These are phyloP conservation scores for Oryzias sinensis DNA, from an alignment of 2,797 vertebrate species.

Conservation along the genomic window DNA sequence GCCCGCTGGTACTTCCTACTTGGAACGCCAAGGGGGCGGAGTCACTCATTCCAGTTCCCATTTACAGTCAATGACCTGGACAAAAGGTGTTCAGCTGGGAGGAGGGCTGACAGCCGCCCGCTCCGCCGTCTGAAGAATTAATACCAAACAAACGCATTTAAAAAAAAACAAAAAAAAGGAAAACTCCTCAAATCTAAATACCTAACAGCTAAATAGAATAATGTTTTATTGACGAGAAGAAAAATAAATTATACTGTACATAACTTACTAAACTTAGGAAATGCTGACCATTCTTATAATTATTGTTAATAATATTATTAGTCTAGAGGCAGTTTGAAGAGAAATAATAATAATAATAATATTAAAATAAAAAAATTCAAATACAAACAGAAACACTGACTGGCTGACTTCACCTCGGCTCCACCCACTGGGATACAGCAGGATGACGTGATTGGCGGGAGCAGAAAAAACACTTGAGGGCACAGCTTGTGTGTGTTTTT, in stretches of 20 bases:
- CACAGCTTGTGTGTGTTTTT: slow-evolving; percentile 33
- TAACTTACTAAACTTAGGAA: slow-evolving; percentile 98
- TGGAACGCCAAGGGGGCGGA: too few species aligned
- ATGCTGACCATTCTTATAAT: slow-evolving; percentile 92
- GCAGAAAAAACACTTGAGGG: slow-evolving; percentile 55
- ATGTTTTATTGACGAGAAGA: slow-evolving; percentile 77
- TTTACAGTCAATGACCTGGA: too few species aligned
- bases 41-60: too few species aligned
- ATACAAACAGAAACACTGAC: slow-evolving; percentile 87
- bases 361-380: slow-evolving; percentile 86
- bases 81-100: slow-evolving; percentile 67
- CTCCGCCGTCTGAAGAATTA: slow-evolving; percentile 76
- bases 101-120: slow-evolving; percentile 73
- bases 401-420: slow-evolving; percentile 84
- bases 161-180: slow-evolving; percentile 64
- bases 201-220: slow-evolving; percentile 83
- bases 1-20: too few species aligned
- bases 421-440: slow-evolving; percentile 81
- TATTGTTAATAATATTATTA: slow-evolving; percentile 93
- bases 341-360: slow-evolving; percentile 72
- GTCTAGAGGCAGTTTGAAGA: slow-evolving; percentile 96
- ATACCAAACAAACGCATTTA: slow-evolving; percentile 74
- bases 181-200: slow-evolving; percentile 77
- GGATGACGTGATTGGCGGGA: slow-evolving; percentile 79
- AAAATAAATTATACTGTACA: slow-evolving; percentile 99